A percentile compares a stretch with the other conserved stretches of the same genome.
Evolutionary conservation across 2,113 vertebrate species (phyloP).

Genomic region (Cyanistes caeruleus): DNA sequence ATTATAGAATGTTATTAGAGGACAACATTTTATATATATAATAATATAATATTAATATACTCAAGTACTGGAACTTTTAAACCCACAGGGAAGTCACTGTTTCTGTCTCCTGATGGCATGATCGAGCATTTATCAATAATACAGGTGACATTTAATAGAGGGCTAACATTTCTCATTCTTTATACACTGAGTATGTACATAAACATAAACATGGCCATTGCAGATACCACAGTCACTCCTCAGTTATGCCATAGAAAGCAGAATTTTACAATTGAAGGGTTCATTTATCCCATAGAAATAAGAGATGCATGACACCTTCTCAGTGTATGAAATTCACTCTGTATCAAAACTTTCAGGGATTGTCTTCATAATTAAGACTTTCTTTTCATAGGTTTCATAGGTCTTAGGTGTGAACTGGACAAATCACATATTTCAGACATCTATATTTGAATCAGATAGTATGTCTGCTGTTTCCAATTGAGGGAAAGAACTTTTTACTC

Average conservation of each 20-base stretch:
- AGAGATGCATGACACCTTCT: not conserved
- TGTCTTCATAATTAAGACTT: not conserved
- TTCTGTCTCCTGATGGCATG: not conserved
- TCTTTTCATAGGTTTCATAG: not conserved
- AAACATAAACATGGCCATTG: not conserved
- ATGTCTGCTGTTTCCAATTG: fast-evolving
- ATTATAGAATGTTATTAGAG: not conserved
- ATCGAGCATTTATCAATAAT: not conserved
- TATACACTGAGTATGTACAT: not conserved
- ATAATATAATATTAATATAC: not conserved
- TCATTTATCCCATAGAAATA: not conserved
- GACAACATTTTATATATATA: not conserved
- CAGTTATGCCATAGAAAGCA: not conserved
- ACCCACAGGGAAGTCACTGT: not conserved
- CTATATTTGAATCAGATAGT: not conserved
- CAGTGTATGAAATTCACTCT: not conserved
- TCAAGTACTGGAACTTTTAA: not conserved
- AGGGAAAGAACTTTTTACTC: not conserved
- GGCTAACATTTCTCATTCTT: not conserved
- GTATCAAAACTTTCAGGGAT: not conserved
- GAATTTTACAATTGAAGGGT: not conserved
- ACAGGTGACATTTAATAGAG: not conserved
- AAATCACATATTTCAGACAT: not conserved
- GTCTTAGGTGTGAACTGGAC: not conserved
- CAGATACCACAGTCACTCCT: not conserved